phyloP scores from a whole-genome alignment of 1,140 invertebrate genomes.

The Heliconius melpomene region DNA sequence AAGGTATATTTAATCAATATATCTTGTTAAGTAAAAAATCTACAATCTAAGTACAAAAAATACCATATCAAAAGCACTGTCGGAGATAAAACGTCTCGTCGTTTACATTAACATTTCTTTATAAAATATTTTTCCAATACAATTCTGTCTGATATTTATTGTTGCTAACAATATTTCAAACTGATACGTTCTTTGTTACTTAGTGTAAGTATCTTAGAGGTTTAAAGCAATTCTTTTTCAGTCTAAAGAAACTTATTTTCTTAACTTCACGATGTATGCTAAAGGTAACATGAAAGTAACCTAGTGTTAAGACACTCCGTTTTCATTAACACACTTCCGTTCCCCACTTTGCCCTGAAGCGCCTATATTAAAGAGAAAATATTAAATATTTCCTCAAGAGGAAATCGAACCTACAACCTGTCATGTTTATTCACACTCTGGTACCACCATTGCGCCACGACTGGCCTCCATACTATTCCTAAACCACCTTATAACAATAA shows the following conservation, averaged over 20 bases:
- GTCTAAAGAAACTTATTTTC: not conserved
- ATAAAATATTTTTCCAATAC: not conserved
- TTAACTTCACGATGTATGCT: no score
- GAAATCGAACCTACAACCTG: no score
- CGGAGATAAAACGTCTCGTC: not conserved
- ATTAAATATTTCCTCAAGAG: no score
- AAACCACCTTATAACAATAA: not conserved
- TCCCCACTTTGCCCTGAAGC: no score
- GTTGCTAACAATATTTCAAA: not conserved
- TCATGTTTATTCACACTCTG: no score
- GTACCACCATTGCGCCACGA: no score
- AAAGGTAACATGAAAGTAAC: no score
- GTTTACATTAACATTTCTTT: not conserved
- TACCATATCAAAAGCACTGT: not conserved
- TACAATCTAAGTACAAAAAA: not conserved
- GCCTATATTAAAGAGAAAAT: no score
- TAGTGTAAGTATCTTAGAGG: not conserved
- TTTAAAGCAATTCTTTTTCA: not conserved
- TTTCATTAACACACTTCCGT: no score
- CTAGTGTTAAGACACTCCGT: no score
- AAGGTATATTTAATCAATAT: not conserved
- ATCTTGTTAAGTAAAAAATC: no score
- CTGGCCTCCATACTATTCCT: not conserved
- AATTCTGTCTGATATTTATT: not conserved
- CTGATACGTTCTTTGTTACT: not conserved